Evolutionary conservation across 1,140 invertebrate genomes (phyloP), one percentile per base, ranked within the genome.

Genomic region (Bombus difficillimus): DNA sequence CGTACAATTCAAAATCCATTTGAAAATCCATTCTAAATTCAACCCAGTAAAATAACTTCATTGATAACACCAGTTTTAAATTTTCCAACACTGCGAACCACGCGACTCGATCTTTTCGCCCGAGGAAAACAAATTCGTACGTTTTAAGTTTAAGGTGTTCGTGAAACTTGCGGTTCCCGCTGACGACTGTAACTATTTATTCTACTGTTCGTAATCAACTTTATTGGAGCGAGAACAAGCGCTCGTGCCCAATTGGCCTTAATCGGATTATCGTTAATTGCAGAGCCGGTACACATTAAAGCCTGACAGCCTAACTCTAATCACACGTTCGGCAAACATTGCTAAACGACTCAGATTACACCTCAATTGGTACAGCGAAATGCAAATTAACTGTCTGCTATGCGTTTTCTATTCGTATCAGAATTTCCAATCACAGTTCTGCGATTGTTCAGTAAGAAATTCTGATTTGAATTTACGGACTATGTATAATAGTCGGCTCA

Each of bases 181-280:
- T 25, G 32, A 6, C 68, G 47, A 72, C 43, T 41, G 66, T 41
- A 76, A 79, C 69, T 83, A 78, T 83, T 87, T 87, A 79, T 79
- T 74, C 68, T 69, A 53, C 57, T 76, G 41, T 89, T 87, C 73
- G 57, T 86, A 90, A 89, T 91, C 82, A 74, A 72, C 73, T 88
- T 71, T 71, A 85, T 28, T 41, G 28, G 53, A 28, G 69, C 75
- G 72, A 77, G 41, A 79, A 18, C 34, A 78, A 68, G 39, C 66
- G 41, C 69, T 86, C 85, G 72, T 59, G 66, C 59, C 41, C 75
- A 89, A 92, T 92, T 92, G 88, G 74, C 83, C 81, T 90, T 92
- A 92, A 92, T 92, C 88, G 79, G 83, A 92, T 90, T 92, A 87
- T 89, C 84, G 73, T 83, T 92, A 91, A 92, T 91, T 86, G 47